Conservation (phyloP, 2,797 vertebrate genomes). For the Pelobates cultripes region DNA sequence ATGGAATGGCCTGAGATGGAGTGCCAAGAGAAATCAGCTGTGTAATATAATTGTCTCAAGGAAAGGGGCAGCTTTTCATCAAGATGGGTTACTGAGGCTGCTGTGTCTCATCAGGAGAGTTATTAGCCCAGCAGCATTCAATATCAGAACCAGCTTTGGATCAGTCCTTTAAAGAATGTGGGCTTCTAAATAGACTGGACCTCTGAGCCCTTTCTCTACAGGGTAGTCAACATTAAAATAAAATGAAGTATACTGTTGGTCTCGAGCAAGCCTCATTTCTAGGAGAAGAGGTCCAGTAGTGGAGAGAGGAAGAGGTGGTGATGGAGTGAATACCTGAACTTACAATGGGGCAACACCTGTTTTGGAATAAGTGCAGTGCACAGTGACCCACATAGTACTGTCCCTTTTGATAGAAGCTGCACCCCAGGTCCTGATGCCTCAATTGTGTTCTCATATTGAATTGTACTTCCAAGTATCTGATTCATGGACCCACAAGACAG, state of each 20-base stretch:
- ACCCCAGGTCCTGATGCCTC: conserved; percentile 39
- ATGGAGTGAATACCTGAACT: conserved; percentile 56
- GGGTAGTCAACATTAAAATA: conserved; percentile 62
- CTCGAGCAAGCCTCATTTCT: conserved; percentile 66
- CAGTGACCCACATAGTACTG: conserved; percentile 64
- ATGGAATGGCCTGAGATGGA: conserved; percentile 25
- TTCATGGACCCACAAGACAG: conserved; percentile 64
- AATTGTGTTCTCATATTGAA: conserved; percentile 49
- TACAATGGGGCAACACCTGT: conserved; percentile 52
- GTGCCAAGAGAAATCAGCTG: conserved; percentile 39
- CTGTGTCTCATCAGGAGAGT: conserved; percentile 38
- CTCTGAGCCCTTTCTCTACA: conserved; percentile 64
- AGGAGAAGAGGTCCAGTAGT: conserved; percentile 62
- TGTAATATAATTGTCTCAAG: conserved; percentile 67
- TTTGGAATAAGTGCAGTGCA: conserved; percentile 62
- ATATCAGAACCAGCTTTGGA: conserved; percentile 58
- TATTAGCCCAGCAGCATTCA: conserved; percentile 69
- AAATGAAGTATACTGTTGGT: conserved; percentile 62
- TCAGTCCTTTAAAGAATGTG: conserved; percentile 61
- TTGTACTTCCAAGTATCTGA: conserved; percentile 66
- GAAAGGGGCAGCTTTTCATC: conserved; percentile 65
- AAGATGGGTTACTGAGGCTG: conserved; percentile 66
- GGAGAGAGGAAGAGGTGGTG: conserved; percentile 48
- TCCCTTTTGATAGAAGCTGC: conserved; percentile 63
- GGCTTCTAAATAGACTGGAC: conserved; percentile 67